Conservation (phyloP, 2,888 invertebrate species). For the Eristalis pertinax region DNA sequence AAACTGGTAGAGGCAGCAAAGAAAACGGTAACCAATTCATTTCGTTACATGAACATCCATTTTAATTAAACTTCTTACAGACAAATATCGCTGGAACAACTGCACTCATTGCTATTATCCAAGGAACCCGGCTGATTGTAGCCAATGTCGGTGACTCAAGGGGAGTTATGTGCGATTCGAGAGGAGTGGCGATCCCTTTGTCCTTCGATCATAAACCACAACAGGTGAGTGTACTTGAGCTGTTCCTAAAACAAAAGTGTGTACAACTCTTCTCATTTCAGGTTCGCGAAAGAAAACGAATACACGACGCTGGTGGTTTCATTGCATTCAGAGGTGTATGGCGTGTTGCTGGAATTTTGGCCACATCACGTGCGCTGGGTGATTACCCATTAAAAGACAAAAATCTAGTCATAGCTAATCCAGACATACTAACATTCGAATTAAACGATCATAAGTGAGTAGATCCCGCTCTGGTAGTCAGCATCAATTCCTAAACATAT, state of each 20-base stretch:
- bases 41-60: neutral
- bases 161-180: constrained; percentile 96
- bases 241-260: neutral
- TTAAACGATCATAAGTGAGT: constrained; percentile 88
- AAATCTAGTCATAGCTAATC: constrained; percentile 96
- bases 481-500: neutral
- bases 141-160: constrained; percentile 98
- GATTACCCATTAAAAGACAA: constrained; percentile 97
- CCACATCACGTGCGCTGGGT: constrained; percentile 96
- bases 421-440: constrained; percentile 96
- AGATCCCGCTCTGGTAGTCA: neutral
- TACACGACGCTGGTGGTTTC: constrained; percentile 97
- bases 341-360: constrained; percentile 97
- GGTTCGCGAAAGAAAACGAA: constrained; percentile 94
- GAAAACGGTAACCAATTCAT: constrained; percentile 82
- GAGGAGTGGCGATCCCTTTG: constrained; percentile 94
- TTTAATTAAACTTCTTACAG: constrained; percentile 72
- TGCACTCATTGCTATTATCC: constrained; percentile 93
- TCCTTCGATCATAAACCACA: constrained; percentile 99
- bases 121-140: constrained; percentile 91
- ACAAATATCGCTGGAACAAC: constrained; percentile 93
- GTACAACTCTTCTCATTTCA: constrained; percentile 77
- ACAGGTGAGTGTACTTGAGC: constrained; percentile 84
- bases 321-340: constrained; percentile 98
- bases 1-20: constrained; percentile 92